These are phyloP conservation scores for Julus scandinavius DNA, from an alignment of 2,888 invertebrate genomes.

Conservation along the genomic window DNA sequence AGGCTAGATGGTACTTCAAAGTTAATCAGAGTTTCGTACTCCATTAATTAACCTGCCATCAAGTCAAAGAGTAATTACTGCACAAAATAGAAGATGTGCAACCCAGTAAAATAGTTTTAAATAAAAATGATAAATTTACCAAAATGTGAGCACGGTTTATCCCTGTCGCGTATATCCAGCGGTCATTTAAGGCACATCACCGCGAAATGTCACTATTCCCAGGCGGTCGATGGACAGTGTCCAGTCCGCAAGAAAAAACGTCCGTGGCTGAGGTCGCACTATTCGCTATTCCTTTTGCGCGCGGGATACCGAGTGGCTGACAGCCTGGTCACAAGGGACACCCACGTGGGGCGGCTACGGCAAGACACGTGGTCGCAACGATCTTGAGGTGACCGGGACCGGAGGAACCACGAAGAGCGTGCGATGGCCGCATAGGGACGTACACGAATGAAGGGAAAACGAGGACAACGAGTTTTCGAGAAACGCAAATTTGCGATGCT, in stretches of 20 bases:
- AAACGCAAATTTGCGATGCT: constrained; percentile 34
- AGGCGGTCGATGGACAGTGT: background rate
- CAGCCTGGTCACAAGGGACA: background rate
- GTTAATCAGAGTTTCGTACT: no score
- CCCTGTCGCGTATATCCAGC: background rate
- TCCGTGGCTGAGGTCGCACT: background rate
- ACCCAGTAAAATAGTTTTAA: background rate
- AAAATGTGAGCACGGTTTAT: background rate
- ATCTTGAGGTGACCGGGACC: background rate
- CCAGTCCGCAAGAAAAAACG: background rate
- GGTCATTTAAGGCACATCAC: constrained; percentile 4
- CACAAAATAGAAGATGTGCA: background rate
- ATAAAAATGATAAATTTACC: background rate
- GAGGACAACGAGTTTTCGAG: background rate
- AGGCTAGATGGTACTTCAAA: no score
- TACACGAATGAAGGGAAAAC: background rate
- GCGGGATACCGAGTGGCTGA: background rate
- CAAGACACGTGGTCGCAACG: background rate
- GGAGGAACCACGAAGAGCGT: background rate
- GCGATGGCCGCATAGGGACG: background rate
- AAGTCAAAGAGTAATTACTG: no score
- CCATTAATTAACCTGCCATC: no score
- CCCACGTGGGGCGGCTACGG: background rate
- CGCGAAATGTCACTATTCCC: background rate
- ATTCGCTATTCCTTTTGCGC: background rate